Evolutionary conservation across 2,797 vertebrate genomes (phyloP).

Genomic region (Sciurus vulgaris): DNA sequence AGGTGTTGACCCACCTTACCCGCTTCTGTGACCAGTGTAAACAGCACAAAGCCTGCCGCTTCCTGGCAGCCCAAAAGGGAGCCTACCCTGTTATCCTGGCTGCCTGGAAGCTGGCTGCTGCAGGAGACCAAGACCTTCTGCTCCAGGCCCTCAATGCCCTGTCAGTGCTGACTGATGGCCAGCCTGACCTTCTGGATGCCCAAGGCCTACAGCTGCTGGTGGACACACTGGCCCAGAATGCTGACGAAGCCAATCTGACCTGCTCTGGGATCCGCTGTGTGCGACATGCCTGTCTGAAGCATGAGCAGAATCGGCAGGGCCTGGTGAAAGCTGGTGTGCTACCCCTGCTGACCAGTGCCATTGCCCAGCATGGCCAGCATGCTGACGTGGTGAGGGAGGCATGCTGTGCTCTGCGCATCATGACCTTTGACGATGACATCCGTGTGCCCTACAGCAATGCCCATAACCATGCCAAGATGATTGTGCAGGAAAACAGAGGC

Average conservation of each 20-base stretch:
- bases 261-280: constrained; percentile 87
- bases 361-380: constrained; percentile 84
- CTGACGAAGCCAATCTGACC: constrained; percentile 82
- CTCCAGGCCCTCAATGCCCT: constrained; percentile 89
- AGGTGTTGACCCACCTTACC: constrained; percentile 83
- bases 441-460: constrained; percentile 95
- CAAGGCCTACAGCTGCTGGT: constrained; percentile 91
- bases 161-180: constrained; percentile 92
- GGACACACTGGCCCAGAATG: constrained; percentile 82
- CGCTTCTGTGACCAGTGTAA: constrained; percentile 92
- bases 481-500: constrained; percentile 94
- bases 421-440: constrained; percentile 97
- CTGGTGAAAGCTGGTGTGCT: constrained; percentile 92
- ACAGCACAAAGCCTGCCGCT: constrained; percentile 91
- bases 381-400: constrained; percentile 91
- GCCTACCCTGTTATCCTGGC: constrained; percentile 94
- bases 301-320: constrained; percentile 95
- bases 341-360: constrained; percentile 88
- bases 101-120: constrained; percentile 88
- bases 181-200: constrained; percentile 94
- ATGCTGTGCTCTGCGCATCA: constrained; percentile 90
- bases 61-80: constrained; percentile 93
- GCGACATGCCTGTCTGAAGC: constrained; percentile 93
- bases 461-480: constrained; percentile 95
- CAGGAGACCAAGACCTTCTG: constrained; percentile 82